Conservation (phyloP, 1,140 invertebrate species). For the Sarcophaga bullata region DNA sequence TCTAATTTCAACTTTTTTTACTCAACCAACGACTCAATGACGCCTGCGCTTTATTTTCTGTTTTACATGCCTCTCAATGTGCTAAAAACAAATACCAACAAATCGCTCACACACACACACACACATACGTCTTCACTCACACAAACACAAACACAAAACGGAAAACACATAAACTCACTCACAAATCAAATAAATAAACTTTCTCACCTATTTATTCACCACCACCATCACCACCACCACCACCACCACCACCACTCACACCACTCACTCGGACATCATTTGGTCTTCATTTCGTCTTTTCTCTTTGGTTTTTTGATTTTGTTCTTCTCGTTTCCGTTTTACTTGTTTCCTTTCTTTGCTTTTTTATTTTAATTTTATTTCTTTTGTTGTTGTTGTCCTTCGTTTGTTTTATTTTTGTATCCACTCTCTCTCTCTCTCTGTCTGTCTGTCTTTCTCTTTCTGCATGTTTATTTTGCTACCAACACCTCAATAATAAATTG, state of each 20-base stretch:
- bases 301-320: background rate
- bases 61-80: conserved; percentile 33
- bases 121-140: conserved; percentile 36
- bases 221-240: background rate
- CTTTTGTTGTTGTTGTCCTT: too few species aligned
- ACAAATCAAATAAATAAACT: background rate
- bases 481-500: conserved; percentile 46
- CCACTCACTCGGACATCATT: background rate
- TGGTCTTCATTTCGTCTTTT: background rate
- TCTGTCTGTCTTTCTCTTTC: background rate
- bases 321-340: too few species aligned
- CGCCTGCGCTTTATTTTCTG: conserved; percentile 38
- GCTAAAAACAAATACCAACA: conserved; percentile 27
- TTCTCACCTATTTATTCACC: background rate
- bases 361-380: too few species aligned
- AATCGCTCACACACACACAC: conserved; percentile 16
- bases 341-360: background rate
- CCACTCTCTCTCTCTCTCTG: background rate
- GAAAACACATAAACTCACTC: conserved; percentile 20
- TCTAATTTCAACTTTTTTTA: conserved; percentile 39
- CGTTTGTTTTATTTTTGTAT: background rate
- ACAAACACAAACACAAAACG: conserved; percentile 40
- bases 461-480: conserved; percentile 41
- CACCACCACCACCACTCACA: too few species aligned
- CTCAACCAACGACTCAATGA: conserved; percentile 45